Percentiles rank a stretch among this genome's conserved stretches.
Evolutionary conservation across 2,113 vertebrate species (phyloP).

Genomic region (Calonectris borealis): DNA sequence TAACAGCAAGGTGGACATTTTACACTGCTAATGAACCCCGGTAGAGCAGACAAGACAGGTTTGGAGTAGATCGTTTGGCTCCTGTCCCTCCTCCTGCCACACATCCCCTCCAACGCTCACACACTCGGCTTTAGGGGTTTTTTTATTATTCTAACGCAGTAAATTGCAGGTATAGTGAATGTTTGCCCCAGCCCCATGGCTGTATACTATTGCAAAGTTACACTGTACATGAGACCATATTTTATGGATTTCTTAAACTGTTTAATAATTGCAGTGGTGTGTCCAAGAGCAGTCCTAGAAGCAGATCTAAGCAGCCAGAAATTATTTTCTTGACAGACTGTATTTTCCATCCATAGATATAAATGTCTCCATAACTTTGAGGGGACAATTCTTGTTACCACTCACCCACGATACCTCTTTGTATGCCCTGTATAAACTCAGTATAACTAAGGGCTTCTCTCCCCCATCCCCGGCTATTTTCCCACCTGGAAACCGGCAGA

Average conservation of each 20-base stretch:
- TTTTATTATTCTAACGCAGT: background rate
- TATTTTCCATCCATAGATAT: background rate
- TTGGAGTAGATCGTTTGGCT: background rate
- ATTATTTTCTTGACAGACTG: background rate
- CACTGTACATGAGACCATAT: background rate
- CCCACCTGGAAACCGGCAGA: background rate
- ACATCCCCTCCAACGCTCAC: background rate
- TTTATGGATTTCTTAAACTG: background rate
- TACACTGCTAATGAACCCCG: background rate
- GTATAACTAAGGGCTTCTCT: background rate
- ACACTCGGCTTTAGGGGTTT: fast-evolving
- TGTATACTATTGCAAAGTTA: background rate
- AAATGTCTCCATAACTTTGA: background rate
- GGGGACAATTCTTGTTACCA: background rate
- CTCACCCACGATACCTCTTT: fast-evolving
- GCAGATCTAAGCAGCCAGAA: background rate
- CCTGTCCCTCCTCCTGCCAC: background rate
- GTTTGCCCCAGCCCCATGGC: background rate
- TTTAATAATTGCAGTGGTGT: background rate
- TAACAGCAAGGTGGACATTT: background rate
- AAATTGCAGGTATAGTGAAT: background rate
- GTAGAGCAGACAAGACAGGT: background rate
- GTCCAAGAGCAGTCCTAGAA: background rate
- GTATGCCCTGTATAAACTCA: background rate
- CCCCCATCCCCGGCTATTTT: background rate